A percentile compares a stretch with the other conserved stretches of the same genome.
Evolutionary conservation across 35 echinoderm and acorn worm species (phyloP).

Genomic region (Amphiura filiformis): DNA sequence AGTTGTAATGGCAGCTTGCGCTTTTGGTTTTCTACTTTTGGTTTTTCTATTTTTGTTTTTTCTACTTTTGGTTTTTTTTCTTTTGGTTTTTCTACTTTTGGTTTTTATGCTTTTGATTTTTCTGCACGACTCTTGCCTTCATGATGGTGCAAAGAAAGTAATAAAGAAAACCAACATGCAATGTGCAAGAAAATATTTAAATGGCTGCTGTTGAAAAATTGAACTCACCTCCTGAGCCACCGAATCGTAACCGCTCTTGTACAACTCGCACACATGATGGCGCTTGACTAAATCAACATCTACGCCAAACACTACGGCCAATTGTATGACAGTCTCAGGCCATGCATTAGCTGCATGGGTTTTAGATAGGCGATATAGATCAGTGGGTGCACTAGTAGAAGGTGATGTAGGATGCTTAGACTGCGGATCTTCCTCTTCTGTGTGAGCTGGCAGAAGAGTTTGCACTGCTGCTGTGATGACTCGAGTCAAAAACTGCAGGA

Average conservation of each 20-base stretch:
- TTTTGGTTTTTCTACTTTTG: no score
- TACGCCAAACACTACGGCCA: constrained; percentile 66
- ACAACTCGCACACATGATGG: constrained; percentile 87
- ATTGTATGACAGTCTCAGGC: constrained; percentile 64
- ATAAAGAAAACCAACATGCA: no score
- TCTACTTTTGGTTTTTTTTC: no score
- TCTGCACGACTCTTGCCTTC: no score
- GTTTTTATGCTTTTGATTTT: no score
- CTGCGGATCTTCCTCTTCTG: constrained; percentile 17
- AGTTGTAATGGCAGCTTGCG: no score
- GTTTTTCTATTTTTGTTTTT: no score
- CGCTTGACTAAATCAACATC: constrained; percentile 77
- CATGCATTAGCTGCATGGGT: constrained; percentile 65
- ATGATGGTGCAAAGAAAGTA: no score
- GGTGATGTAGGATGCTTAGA: neutral
- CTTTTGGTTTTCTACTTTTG: no score
- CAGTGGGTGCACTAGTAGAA: neutral
- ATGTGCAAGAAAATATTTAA: no score
- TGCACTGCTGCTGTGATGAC: constrained; percentile 65
- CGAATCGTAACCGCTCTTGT: constrained; percentile 85
- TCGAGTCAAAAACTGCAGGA: constrained; percentile 61
- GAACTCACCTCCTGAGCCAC: constrained; percentile 93
- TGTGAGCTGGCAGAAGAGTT: constrained; percentile 61
- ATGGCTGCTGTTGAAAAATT: no score
- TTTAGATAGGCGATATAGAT: constrained; percentile 42